Evolutionary conservation across 92 coral and sea anemone genomes (phyloP), one percentile per base, ranked within the genome.

Genomic region (Epizoanthus rinbou): DNA sequence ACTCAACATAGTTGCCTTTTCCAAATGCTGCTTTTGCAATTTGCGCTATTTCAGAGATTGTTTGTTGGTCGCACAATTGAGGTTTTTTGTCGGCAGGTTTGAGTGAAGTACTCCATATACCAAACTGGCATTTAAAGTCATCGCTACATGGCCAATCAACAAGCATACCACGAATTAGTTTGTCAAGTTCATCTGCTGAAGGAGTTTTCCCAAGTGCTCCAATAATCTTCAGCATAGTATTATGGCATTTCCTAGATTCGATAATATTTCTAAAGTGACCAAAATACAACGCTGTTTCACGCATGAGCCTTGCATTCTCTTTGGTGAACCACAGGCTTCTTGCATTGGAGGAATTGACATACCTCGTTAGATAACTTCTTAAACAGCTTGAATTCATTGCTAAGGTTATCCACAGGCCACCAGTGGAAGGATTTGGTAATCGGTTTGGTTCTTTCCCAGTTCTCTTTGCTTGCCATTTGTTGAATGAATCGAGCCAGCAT

Each of bases 261-360:
- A 47, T 25, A 33, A 25, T 16, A 16, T 75, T 56, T 33, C 45
- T 25, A 3, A 57, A 75, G 8, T 75, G 66, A 0, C 7, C 3
- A 75, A 28, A 54, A 23, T 75, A 75, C 66, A 75, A 57, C 15
- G 80, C 80, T 75, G 53, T 75, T 75, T 75, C 80, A 28, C 80
- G 65, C 65, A 75, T 19, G 37, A 75, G 65, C 21, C 80, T 3
- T 25, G 80, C 80, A 2, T 59, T 75, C 37, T 53, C 80, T 15
- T 31, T 75, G 0, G 80, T 75, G 16, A 75, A 75, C 80, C 80
- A 75, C 0, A 75, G 4, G 4, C 0, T 56, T 25, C 45, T 75
- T 22, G 80, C 80, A 33, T 75, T 75, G 28, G 59, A 18, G 0
- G 25, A 4, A 57, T 13, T 75, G 39, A 28, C 66, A 8, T 18